These are phyloP conservation scores for Crioceris asparagi DNA, from an alignment of 2,888 invertebrate species.

Conservation along the genomic window DNA sequence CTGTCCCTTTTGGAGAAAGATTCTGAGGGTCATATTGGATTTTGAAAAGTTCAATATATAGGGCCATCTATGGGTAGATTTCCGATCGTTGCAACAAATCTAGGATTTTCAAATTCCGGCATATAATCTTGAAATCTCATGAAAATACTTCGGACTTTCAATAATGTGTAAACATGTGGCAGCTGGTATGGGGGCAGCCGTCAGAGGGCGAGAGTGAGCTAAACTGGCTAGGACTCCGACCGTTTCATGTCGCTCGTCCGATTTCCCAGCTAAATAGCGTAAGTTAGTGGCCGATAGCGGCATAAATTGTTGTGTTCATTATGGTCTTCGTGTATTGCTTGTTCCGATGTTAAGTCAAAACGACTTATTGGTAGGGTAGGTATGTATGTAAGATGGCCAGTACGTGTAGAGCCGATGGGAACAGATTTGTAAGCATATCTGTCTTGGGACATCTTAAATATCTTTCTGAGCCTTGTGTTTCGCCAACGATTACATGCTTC, in stretches of 20 bases:
- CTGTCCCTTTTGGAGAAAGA: too few species aligned
- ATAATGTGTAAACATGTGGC: too few species aligned
- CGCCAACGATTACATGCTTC: slow-evolving; percentile 3
- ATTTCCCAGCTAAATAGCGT: slow-evolving; percentile 22
- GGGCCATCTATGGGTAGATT: too few species aligned
- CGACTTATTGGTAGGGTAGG: slow-evolving; percentile 25
- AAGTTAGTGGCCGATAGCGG: slow-evolving; percentile 26
- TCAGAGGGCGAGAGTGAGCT: slow-evolving; percentile 11
- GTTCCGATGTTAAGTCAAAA: slow-evolving; percentile 25
- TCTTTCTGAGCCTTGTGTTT: slow-evolving; percentile 6
- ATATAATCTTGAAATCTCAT: too few species aligned
- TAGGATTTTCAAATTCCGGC: too few species aligned
- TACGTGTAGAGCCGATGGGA: slow-evolving; percentile 20
- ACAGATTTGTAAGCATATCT: slow-evolving; percentile 25
- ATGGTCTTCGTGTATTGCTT: slow-evolving; percentile 28
- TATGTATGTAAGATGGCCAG: slow-evolving; percentile 20
- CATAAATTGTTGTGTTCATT: slow-evolving; percentile 31
- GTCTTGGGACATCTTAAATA: slow-evolving; percentile 21
- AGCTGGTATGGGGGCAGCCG: slow-evolving; percentile 23
- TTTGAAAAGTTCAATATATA: too few species aligned
- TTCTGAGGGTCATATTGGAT: too few species aligned
- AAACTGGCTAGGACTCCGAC: slow-evolving; percentile 1
- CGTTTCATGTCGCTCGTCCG: slow-evolving; percentile 18
- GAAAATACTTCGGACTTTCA: too few species aligned
- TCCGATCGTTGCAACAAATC: too few species aligned